Evolutionary conservation across 2,888 invertebrate species (phyloP).

Genomic region (Boloria selene): DNA sequence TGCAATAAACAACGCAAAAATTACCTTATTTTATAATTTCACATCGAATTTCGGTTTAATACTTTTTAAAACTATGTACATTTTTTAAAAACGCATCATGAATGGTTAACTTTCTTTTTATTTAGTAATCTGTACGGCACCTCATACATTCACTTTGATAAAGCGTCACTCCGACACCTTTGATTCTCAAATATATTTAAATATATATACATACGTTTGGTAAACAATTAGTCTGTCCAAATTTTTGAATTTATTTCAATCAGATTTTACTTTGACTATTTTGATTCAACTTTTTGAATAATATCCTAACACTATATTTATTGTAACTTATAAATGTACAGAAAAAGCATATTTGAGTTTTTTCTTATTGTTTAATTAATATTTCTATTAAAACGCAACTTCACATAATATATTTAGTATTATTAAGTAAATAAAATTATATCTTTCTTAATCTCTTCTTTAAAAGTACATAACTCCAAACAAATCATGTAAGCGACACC

Average conservation of each 20-base stretch:
- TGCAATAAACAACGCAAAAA: too few relatives aligned
- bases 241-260: neutral
- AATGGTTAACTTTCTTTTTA: conserved; percentile 2
- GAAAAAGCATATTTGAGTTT: too few relatives aligned
- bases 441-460: neutral
- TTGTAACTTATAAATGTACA: too few relatives aligned
- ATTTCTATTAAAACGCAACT: too few relatives aligned
- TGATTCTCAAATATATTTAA: neutral
- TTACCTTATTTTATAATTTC: too few relatives aligned
- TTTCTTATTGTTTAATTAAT: too few relatives aligned
- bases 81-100: neutral
- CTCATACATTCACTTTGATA: conserved; percentile 25
- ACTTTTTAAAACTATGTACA: too few relatives aligned
- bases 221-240: neutral
- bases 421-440: neutral
- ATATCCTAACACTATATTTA: too few relatives aligned
- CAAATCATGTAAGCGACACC: conserved; percentile 4
- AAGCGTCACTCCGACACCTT: conserved; percentile 15
- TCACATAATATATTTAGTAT: too few relatives aligned
- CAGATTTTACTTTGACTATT: neutral
- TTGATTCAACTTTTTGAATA: too few relatives aligned
- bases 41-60: too few relatives aligned
- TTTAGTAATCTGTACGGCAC: neutral
- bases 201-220: conserved; percentile 8
- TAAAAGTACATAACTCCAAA: neutral